Conservation (phyloP, 2,797 vertebrate species). For the Choloepus didactylus region DNA sequence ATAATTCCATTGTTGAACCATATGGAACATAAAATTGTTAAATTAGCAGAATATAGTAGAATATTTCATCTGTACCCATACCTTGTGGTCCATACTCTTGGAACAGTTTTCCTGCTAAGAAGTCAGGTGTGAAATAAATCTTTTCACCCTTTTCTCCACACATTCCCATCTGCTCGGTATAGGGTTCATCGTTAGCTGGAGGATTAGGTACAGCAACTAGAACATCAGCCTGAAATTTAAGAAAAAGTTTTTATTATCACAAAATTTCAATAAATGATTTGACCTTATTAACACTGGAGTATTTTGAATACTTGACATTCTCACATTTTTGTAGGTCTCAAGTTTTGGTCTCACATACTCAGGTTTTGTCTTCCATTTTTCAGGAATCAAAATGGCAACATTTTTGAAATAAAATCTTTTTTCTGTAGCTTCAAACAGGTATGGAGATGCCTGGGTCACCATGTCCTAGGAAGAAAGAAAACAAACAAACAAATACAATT, state of each 20-base stretch:
- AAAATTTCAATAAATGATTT: neutral
- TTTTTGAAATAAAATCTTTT: conserved; percentile 86
- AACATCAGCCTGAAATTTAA: conserved; percentile 85
- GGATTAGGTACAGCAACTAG: conserved; percentile 77
- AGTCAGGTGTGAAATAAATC: conserved; percentile 87
- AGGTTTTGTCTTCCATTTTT: conserved; percentile 81
- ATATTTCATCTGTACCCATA: conserved; percentile 64
- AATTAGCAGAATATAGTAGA: neutral
- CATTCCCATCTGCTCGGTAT: conserved; percentile 84
- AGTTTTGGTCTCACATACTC: conserved; percentile 84
- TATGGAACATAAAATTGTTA: neutral
- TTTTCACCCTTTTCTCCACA: conserved; percentile 85
- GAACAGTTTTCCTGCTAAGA: conserved; percentile 79
- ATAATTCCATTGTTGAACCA: neutral
- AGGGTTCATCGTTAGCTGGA: conserved; percentile 80
- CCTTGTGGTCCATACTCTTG: conserved; percentile 84
- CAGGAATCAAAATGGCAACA: conserved; percentile 87
- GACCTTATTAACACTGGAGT: neutral
- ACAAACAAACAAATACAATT: neutral
- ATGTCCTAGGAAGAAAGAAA: conserved; percentile 71
- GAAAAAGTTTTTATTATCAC: neutral
- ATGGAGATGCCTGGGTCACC: conserved; percentile 85
- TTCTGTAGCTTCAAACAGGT: conserved; percentile 84
- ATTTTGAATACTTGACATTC: conserved; percentile 45
- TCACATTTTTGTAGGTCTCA: conserved; percentile 87